Evolutionary conservation across 2,797 vertebrate species (phyloP).

Genomic region (Rhynchonycteris naso): DNA sequence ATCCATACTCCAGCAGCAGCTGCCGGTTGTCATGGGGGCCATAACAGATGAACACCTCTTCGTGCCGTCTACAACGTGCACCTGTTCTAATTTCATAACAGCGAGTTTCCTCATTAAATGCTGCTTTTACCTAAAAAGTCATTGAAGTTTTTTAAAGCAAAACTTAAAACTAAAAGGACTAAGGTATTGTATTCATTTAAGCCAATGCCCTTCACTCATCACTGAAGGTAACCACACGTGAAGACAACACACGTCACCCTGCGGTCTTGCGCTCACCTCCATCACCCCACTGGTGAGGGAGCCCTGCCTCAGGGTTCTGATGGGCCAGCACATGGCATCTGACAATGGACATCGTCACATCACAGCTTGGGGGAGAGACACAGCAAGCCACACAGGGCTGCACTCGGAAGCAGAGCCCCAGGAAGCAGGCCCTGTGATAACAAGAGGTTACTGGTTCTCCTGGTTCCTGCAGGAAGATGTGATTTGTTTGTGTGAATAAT

Average conservation of each 20-base stretch:
- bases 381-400: background rate
- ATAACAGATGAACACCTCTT: slow-evolving; percentile 95
- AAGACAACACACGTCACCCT: accelerated
- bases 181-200: background rate
- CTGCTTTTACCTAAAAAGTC: slow-evolving; percentile 90
- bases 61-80: slow-evolving; percentile 81
- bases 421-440: background rate
- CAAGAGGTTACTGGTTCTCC: too few relatives aligned
- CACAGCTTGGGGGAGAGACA: background rate
- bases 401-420: accelerated
- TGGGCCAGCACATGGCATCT: background rate
- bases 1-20: slow-evolving; percentile 96
- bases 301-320: background rate
- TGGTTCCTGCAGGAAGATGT: background rate
- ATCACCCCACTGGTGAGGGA: background rate
- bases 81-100: slow-evolving; percentile 92
- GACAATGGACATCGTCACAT: background rate
- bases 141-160: background rate
- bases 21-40: slow-evolving; percentile 94
- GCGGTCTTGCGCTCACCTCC: accelerated
- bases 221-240: background rate
- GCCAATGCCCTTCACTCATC: background rate
- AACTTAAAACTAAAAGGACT: background rate
- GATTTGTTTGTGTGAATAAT: background rate
- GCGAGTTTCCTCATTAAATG: slow-evolving; percentile 88